Evolutionary conservation across 35 echinoderm and acorn worm species (phyloP).

Genomic region (Chiridota heheva): DNA sequence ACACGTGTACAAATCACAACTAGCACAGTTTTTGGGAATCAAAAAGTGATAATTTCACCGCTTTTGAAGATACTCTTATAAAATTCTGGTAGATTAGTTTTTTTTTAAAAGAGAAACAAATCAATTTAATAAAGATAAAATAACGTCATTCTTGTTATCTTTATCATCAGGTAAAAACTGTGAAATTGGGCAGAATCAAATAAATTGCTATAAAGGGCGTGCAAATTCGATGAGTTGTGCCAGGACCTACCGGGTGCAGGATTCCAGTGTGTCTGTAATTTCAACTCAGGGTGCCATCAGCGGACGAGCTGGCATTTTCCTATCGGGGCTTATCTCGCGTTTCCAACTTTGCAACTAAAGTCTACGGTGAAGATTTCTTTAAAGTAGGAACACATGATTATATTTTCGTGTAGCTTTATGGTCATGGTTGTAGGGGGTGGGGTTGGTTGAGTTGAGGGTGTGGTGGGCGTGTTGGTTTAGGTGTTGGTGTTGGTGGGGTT

Average conservation of each 20-base stretch:
- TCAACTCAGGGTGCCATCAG: conserved; percentile 50
- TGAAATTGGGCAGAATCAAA: conserved; percentile 38
- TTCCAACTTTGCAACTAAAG: conserved; percentile 60
- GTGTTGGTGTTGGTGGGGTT: background rate
- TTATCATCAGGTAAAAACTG: conserved; percentile 64
- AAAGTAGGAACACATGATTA: conserved; percentile 50
- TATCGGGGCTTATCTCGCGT: conserved; percentile 77
- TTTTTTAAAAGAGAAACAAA: no score
- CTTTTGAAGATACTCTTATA: no score
- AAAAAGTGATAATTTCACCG: no score
- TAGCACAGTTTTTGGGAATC: no score
- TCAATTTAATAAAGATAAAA: no score
- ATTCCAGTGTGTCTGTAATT: conserved; percentile 65
- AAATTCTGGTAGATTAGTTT: no score
- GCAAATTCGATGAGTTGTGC: conserved; percentile 60
- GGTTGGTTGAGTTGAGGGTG: background rate
- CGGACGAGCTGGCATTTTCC: conserved; percentile 65
- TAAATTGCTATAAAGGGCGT: conserved; percentile 67
- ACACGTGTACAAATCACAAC: no score
- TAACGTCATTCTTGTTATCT: conserved; percentile 25
- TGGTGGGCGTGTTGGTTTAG: background rate
- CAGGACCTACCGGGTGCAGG: conserved; percentile 47
- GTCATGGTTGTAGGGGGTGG: background rate
- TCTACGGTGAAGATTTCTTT: conserved; percentile 80
- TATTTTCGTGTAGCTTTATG: background rate